phyloP scores from a whole-genome alignment of 2,888 invertebrate genomes.

The Allolobophora icterica region DNA sequence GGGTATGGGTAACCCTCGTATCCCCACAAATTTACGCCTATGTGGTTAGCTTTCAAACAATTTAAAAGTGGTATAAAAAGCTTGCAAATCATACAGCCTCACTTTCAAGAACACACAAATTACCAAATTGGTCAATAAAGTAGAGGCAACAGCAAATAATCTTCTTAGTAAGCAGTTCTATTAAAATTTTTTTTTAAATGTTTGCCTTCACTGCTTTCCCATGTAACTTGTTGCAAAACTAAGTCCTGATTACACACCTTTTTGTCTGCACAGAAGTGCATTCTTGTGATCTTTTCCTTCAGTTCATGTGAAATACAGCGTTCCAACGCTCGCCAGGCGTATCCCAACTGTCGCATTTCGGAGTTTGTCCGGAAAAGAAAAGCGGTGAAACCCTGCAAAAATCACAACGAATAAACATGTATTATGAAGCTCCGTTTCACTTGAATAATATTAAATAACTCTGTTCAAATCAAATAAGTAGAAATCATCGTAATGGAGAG shows the following conservation, averaged over 20 bases:
- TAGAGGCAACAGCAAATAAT: neutral
- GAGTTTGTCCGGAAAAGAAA: constrained; percentile 52
- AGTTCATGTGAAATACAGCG: constrained; percentile 49
- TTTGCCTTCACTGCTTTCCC: too few species aligned
- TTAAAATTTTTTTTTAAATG: too few species aligned
- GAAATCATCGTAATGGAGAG: neutral
- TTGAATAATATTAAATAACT: neutral
- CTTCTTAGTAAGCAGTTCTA: too few species aligned
- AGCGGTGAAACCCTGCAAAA: constrained; percentile 53
- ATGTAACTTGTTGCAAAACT: neutral
- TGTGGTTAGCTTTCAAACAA: too few species aligned
- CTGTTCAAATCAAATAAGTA: neutral
- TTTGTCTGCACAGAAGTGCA: constrained; percentile 39
- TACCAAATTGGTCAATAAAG: too few species aligned
- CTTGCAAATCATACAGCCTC: neutral
- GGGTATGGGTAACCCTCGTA: too few species aligned
- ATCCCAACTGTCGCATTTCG: constrained; percentile 52
- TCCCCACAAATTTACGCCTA: too few species aligned
- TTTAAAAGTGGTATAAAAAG: neutral
- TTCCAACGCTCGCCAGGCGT: constrained; percentile 53
- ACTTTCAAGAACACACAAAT: neutral
- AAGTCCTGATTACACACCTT: constrained; percentile 6
- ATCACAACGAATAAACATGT: neutral
- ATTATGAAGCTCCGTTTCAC: neutral
- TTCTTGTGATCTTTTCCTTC: constrained; percentile 46